These are phyloP conservation scores for Halotydeus destructor DNA, from an alignment of 1,140 invertebrate genomes.

Conservation along the genomic window DNA sequence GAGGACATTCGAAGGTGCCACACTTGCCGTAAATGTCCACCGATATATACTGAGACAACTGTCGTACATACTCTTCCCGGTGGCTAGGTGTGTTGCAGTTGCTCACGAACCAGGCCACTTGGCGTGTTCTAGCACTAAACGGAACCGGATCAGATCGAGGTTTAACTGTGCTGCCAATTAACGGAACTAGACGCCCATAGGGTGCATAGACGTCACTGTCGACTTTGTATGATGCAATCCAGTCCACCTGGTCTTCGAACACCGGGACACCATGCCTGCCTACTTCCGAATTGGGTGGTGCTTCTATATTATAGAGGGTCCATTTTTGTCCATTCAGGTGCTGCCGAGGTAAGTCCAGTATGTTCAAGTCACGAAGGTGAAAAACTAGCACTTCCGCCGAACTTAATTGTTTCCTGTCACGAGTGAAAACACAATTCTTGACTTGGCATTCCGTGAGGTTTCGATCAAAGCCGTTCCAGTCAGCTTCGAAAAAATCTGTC, in stretches of 20 bases:
- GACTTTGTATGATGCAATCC: constrained; percentile 15
- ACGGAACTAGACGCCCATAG: constrained; percentile 9
- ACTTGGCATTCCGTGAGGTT: too few relatives aligned
- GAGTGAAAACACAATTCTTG: constrained; percentile 14
- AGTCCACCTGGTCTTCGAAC: constrained; percentile 15
- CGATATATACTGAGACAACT: constrained; percentile 19
- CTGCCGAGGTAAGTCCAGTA: constrained; percentile 20
- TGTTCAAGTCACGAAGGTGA: constrained; percentile 14
- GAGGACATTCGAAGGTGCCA: constrained; percentile 24
- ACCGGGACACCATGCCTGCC: too few relatives aligned
- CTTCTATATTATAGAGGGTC: background rate
- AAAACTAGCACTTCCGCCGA: constrained; percentile 15
- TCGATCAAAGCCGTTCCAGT: too few relatives aligned
- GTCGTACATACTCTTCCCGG: constrained; percentile 16
- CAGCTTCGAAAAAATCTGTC: too few relatives aligned
- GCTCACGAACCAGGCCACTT: constrained; percentile 26
- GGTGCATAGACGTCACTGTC: constrained; percentile 14
- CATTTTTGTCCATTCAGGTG: background rate
- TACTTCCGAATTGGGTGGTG: background rate
- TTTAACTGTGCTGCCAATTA: too few relatives aligned
- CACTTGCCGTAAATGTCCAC: constrained; percentile 23
- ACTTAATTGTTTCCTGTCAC: constrained; percentile 5
- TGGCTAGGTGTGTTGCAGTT: constrained; percentile 16
- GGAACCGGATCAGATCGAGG: too few relatives aligned
- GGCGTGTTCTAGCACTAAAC: background rate